Conservation (phyloP, 2,113 vertebrate genomes). For the Tympanuchus pallidicinctus region DNA sequence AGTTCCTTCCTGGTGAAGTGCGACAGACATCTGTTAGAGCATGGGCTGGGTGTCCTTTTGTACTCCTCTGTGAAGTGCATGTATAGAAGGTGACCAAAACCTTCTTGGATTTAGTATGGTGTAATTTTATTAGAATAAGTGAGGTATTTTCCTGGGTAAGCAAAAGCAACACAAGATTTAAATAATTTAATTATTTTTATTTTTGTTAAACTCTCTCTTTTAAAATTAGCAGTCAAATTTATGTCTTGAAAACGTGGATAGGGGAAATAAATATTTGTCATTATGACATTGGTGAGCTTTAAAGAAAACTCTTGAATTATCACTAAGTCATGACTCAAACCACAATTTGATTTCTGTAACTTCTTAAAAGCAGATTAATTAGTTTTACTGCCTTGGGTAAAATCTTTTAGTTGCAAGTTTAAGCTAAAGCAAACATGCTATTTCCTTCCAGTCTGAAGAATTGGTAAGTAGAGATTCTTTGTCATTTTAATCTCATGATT, state of each 20-base stretch:
- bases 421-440: conserved; percentile 17
- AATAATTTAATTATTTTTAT: neutral
- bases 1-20: neutral
- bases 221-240: neutral
- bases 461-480: conserved; percentile 47
- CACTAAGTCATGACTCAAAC: neutral
- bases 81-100: neutral
- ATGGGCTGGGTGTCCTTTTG: neutral
- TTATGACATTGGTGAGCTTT: neutral
- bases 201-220: neutral
- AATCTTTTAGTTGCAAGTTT: neutral
- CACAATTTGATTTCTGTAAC: conserved; percentile 15
- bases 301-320: neutral
- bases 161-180: neutral
- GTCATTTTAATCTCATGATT: conserved; percentile 69
- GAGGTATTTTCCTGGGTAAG: neutral
- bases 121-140: neutral
- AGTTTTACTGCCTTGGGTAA: conserved; percentile 8
- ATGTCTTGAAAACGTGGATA: neutral
- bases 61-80: neutral
- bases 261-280: neutral
- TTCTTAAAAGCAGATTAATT: conserved; percentile 21
- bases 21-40: fast-evolving
- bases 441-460: conserved; percentile 29
- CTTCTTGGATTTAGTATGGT: neutral